Percentiles rank a stretch among this genome's conserved stretches.
These are phyloP conservation scores for Meda fulgida DNA, from an alignment of 2,797 vertebrate genomes.

Conservation along the genomic window DNA sequence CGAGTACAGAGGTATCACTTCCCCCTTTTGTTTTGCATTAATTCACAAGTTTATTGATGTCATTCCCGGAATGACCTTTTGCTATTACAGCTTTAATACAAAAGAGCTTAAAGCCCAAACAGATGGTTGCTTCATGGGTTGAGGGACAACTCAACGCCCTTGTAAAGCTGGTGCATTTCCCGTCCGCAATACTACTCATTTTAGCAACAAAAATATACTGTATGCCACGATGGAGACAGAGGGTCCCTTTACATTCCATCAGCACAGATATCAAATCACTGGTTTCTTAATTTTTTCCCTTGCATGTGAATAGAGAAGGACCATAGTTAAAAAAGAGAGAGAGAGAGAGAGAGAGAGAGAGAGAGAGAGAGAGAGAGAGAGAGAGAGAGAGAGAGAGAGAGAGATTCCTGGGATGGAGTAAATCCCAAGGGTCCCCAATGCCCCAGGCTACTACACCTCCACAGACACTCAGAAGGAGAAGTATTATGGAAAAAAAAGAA, in stretches of 20 bases:
- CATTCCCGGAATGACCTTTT: conserved; percentile 53
- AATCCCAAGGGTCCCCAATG: conserved; percentile 41
- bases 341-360: conserved; percentile 15
- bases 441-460: conserved; percentile 44
- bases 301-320: conserved; percentile 31
- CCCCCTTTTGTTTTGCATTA: conserved; percentile 58
- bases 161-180: conserved; percentile 48
- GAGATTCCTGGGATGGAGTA: conserved; percentile 44
- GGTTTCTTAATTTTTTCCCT: background rate
- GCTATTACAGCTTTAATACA: conserved; percentile 55
- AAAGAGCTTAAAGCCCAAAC: conserved; percentile 53
- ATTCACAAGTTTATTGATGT: conserved; percentile 59
- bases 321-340: conserved; percentile 1
- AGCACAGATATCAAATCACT: conserved; percentile 35
- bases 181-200: conserved; percentile 30
- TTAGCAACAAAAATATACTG: conserved; percentile 53
- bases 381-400: conserved; percentile 2
- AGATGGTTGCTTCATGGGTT: conserved; percentile 59
- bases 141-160: conserved; percentile 47
- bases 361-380: background rate
- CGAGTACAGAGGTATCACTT: conserved; percentile 48
- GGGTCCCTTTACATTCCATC: conserved; percentile 40
- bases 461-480: conserved; percentile 45
- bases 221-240: conserved; percentile 33
- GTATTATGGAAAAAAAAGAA: conserved; percentile 10